These are phyloP conservation scores for Caenorhabditis sp. DNA, from an alignment of 2,888 invertebrate species.

Conservation along the genomic window DNA sequence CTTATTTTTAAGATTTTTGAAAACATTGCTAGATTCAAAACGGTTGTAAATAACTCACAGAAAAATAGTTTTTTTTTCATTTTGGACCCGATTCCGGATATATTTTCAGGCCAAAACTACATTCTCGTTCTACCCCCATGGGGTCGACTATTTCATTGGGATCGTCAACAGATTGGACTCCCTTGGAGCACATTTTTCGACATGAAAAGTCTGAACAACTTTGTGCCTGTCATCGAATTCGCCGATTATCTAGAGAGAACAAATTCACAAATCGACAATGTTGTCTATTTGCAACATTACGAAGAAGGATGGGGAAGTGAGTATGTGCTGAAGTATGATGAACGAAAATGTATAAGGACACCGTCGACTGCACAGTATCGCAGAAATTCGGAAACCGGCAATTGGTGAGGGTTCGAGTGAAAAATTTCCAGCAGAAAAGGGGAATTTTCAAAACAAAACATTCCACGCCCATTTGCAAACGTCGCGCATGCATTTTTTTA, in stretches of 20 bases:
- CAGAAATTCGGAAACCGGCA: slow-evolving; percentile 26
- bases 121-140: slow-evolving; percentile 86
- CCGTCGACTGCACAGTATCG: slow-evolving; percentile 55
- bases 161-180: slow-evolving; percentile 71
- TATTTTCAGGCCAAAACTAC: slow-evolving; percentile 60
- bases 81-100: neutral
- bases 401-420: neutral
- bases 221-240: slow-evolving; percentile 87
- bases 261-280: slow-evolving; percentile 69
- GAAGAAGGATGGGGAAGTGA: slow-evolving; percentile 82
- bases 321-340: slow-evolving; percentile 84
- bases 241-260: slow-evolving; percentile 79
- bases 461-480: too few species aligned
- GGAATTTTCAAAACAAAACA: too few species aligned
- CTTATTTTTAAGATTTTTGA: slow-evolving; percentile 60
- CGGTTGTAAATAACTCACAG: too few species aligned
- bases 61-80: too few species aligned
- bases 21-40: too few species aligned
- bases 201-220: slow-evolving; percentile 80
- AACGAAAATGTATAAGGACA: slow-evolving; percentile 74
- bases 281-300: slow-evolving; percentile 85
- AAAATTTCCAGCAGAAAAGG: too few species aligned
- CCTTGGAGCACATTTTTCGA: slow-evolving; percentile 88
- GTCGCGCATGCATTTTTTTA: neutral
- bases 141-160: slow-evolving; percentile 90